Conservation (phyloP, 2,888 invertebrate species). For the Scotopteryx bipunctaria region DNA sequence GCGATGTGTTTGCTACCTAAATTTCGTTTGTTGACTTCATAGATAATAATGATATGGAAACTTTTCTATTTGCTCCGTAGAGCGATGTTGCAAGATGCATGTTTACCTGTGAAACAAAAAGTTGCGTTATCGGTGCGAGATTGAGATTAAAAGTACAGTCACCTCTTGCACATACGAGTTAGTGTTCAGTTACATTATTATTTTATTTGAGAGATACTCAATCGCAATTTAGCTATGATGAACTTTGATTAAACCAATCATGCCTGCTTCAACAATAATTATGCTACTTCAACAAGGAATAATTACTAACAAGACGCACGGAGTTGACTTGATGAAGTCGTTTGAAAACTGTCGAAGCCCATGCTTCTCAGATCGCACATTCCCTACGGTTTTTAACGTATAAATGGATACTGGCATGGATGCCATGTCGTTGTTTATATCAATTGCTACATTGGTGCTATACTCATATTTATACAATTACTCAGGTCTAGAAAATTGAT, state of each 20-base stretch:
- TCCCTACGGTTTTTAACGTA: too few species aligned
- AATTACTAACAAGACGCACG: too few species aligned
- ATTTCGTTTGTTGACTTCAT: slow-evolving; percentile 1
- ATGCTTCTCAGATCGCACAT: too few species aligned
- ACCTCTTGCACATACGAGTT: slow-evolving; percentile 12
- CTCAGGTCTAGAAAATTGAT: background rate
- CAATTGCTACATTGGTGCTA: background rate
- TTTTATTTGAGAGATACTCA: slow-evolving; percentile 5
- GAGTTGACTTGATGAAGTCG: too few species aligned
- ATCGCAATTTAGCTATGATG: too few species aligned
- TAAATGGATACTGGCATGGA: too few species aligned
- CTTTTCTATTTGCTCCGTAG: slow-evolving; percentile 17
- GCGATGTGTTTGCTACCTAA: background rate
- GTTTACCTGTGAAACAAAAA: slow-evolving; percentile 25
- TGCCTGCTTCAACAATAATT: too few species aligned
- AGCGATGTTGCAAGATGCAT: slow-evolving; percentile 21
- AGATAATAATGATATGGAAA: slow-evolving; percentile 13
- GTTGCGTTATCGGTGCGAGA: slow-evolving; percentile 20
- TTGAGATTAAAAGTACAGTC: slow-evolving; percentile 22
- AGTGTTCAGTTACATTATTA: background rate
- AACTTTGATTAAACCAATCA: too few species aligned
- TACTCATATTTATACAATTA: slow-evolving; percentile 4
- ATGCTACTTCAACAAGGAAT: too few species aligned
- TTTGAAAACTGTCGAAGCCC: too few species aligned
- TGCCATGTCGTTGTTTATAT: too few species aligned